Percentiles rank a stretch among this genome's conserved stretches.
These are phyloP conservation scores for Merluccius polli DNA, from an alignment of 2,797 vertebrate species.

Conservation along the genomic window DNA sequence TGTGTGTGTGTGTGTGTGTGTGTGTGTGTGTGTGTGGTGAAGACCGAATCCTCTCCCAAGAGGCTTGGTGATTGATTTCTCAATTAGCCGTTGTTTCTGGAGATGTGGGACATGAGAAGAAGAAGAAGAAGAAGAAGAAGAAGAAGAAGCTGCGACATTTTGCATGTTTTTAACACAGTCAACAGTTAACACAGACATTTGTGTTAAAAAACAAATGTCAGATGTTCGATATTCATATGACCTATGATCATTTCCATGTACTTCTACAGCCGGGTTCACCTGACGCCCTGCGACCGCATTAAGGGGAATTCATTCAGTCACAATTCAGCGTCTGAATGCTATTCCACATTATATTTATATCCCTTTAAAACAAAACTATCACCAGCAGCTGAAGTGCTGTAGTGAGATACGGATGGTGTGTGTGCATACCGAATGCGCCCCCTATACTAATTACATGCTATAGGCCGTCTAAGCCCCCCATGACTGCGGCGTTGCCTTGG, in stretches of 20 bases:
- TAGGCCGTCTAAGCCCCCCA: neutral
- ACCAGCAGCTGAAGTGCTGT: neutral
- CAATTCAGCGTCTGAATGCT: conserved; percentile 15
- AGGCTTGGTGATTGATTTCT: neutral
- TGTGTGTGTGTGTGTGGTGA: too few species aligned
- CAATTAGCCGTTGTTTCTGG: neutral
- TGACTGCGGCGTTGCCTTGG: neutral
- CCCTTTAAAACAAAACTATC: conserved; percentile 4
- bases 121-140: too few species aligned
- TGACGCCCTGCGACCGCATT: conserved; percentile 30
- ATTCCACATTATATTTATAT: conserved; percentile 14
- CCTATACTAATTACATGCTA: conserved; percentile 37
- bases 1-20: too few species aligned
- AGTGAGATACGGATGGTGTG: conserved; percentile 41
- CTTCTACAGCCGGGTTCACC: conserved; percentile 13
- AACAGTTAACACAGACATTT: too few species aligned
- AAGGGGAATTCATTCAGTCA: neutral
- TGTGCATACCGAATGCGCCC: conserved; percentile 32
- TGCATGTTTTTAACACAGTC: too few species aligned
- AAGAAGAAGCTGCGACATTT: too few species aligned
- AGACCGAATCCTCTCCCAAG: neutral
- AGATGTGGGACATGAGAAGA: neutral
- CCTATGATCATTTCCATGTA: conserved; percentile 30
- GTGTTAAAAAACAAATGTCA: neutral
- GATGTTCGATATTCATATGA: neutral